These are phyloP conservation scores for Ptilonorhynchus violaceus DNA, from an alignment of 2,113 vertebrate genomes.

Conservation along the genomic window DNA sequence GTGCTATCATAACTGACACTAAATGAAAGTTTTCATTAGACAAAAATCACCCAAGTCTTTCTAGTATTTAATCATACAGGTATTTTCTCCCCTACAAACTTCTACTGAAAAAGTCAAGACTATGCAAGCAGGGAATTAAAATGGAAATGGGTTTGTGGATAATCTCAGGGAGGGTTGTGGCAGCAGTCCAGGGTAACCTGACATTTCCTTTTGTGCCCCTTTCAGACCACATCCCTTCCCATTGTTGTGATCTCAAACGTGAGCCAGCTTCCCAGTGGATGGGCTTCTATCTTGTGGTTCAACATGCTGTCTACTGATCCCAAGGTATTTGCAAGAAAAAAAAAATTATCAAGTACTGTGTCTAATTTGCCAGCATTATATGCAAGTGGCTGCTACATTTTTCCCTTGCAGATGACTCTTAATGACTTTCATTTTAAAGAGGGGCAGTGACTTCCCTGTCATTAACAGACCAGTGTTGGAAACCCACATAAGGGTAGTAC, in stretches of 20 bases:
- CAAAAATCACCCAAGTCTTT: neutral
- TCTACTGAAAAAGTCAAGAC: neutral
- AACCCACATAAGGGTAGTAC: neutral
- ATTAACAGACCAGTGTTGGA: neutral
- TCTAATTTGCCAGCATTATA: neutral
- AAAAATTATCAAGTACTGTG: neutral
- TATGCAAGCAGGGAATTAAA: neutral
- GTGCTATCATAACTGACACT: neutral
- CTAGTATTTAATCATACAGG: neutral
- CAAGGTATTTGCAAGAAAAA: slow-evolving; percentile 73
- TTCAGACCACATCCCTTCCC: slow-evolving; percentile 88
- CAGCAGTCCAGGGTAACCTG: neutral
- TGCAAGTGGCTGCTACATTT: neutral
- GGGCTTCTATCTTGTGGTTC: slow-evolving; percentile 98
- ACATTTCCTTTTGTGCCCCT: neutral
- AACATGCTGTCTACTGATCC: slow-evolving; percentile 92
- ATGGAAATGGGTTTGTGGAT: neutral
- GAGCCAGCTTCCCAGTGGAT: slow-evolving; percentile 94
- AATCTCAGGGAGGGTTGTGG: neutral
- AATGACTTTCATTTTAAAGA: neutral
- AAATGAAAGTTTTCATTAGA: neutral
- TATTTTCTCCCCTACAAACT: neutral
- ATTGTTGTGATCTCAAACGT: slow-evolving; percentile 97
- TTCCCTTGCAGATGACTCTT: neutral
- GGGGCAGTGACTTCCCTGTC: neutral